Evolutionary conservation across 2,797 vertebrate species (phyloP), one percentile per base, ranked within the genome.

Genomic region (Apodemus agrarius): DNA sequence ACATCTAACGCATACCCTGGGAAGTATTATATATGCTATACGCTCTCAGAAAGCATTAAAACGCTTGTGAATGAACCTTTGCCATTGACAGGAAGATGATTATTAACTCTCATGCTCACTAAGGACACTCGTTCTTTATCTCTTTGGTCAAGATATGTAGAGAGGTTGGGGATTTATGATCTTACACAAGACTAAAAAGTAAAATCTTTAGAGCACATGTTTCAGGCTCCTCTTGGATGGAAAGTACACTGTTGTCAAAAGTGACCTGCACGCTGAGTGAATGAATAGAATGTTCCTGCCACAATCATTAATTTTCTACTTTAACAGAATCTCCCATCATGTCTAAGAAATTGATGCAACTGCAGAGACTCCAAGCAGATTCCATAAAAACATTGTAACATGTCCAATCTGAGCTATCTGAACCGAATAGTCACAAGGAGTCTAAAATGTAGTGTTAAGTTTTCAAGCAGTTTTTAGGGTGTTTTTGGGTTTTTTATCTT

Each of bases 171-270:
- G 37, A 85, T 88, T 93, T 37, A 74, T n/a, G 52, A 12, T 34
- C 78, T 65, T 75, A 85, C 0, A 34, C 69, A 24, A 26, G 72
- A 82, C 11, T 81, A 89, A 59, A 93, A 80, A 59, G 52, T 22
- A 90, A 83, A 72, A 9, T 31, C 34, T 79, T 92, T 22, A 31
- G 19, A 46, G 52, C 57, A 72, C 21, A 72, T 61, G 43, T 63
- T 49, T 80, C 61, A 74, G 79, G 29, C 17, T 80, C 85, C 79
- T 29, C 49, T 43, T 29, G 85, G 31, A 34, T 85, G 12, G n/a
- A 63, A 86, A 96, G 84, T 79, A 75, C 29, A 72, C 85, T 78
- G 10, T 34, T 89, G 29, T 86, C 79, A 65, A 63, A 89, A 89
- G 59, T 63, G 88, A 14, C 57, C 84, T 82, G 59, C 34, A 67